Conservation (phyloP, 2,888 invertebrate species). For the Plemyria rubiginata region DNA sequence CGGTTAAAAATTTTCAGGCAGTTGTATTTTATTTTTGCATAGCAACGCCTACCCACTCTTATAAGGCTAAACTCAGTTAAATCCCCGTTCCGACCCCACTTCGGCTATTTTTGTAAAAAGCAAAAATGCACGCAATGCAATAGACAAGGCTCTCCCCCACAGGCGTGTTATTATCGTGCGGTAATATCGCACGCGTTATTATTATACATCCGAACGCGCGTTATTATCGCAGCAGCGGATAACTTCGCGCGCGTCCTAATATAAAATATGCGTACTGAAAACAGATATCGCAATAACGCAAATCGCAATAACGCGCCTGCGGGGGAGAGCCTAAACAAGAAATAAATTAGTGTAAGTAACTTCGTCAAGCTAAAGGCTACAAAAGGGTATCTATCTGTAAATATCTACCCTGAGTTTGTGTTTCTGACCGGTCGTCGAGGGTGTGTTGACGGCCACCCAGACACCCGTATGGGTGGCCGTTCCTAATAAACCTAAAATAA, state of each 20-base stretch:
- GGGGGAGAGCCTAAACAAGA: neutral
- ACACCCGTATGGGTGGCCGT: slow-evolving; percentile 47
- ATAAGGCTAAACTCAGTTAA: neutral
- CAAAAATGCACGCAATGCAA: neutral
- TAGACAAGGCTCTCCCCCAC: too few species aligned
- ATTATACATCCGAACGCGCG: too few species aligned
- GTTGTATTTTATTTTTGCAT: too few species aligned
- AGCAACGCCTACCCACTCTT: slow-evolving; percentile 8
- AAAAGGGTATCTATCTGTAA: slow-evolving; percentile 43
- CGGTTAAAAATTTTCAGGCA: too few species aligned
- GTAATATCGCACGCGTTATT: too few species aligned
- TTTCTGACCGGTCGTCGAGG: slow-evolving; percentile 50
- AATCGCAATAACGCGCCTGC: too few species aligned
- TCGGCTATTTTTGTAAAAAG: slow-evolving; percentile 14
- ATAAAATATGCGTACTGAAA: too few species aligned
- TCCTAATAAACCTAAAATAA: slow-evolving; percentile 33
- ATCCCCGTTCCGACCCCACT: neutral
- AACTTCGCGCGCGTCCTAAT: too few species aligned
- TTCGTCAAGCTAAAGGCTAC: slow-evolving; percentile 29
- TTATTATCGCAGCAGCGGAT: too few species aligned
- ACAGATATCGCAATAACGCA: too few species aligned
- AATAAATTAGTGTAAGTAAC: slow-evolving; percentile 14
- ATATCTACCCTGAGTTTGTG: slow-evolving; percentile 53
- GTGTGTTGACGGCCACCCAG: slow-evolving; percentile 46
- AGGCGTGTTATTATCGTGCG: too few species aligned